phyloP scores from a whole-genome alignment of 2,113 vertebrate species.

The Corapipo altera region DNA sequence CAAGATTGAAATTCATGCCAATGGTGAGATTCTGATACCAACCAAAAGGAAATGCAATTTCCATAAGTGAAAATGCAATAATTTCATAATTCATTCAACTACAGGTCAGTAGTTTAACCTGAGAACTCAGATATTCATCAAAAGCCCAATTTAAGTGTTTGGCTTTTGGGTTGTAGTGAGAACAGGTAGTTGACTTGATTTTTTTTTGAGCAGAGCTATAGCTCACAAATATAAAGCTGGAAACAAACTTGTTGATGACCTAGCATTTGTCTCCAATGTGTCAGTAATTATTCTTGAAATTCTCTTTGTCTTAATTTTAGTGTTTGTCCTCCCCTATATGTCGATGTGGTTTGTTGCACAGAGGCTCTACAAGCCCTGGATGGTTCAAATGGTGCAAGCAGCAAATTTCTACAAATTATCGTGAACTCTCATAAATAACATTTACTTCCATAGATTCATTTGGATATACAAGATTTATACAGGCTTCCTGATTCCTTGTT shows the following conservation, averaged over 20 bases:
- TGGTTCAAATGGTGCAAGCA: not conserved
- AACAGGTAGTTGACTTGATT: accelerated
- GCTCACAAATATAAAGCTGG: not conserved
- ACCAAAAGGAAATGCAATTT: not conserved
- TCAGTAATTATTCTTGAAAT: not conserved
- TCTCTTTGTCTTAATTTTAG: accelerated
- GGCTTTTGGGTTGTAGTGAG: not conserved
- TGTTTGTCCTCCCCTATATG: not conserved
- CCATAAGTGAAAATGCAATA: accelerated
- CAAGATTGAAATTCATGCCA: not conserved
- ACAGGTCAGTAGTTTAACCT: not conserved
- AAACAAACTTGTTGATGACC: not conserved
- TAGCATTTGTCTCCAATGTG: not conserved
- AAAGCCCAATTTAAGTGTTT: not conserved
- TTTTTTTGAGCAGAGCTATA: not conserved
- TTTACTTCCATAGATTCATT: not conserved
- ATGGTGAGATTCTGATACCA: not conserved
- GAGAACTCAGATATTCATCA: not conserved
- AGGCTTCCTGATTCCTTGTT: not conserved
- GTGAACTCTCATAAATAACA: not conserved
- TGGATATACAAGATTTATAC: not conserved
- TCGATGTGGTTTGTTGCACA: too few species aligned
- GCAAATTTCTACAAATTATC: not conserved
- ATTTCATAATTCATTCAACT: not conserved
- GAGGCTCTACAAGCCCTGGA: not conserved